A percentile compares a stretch with the other conserved stretches of the same genome.
Conservation (phyloP, 2,797 vertebrate genomes). For the Gymnothorax reevesii region DNA sequence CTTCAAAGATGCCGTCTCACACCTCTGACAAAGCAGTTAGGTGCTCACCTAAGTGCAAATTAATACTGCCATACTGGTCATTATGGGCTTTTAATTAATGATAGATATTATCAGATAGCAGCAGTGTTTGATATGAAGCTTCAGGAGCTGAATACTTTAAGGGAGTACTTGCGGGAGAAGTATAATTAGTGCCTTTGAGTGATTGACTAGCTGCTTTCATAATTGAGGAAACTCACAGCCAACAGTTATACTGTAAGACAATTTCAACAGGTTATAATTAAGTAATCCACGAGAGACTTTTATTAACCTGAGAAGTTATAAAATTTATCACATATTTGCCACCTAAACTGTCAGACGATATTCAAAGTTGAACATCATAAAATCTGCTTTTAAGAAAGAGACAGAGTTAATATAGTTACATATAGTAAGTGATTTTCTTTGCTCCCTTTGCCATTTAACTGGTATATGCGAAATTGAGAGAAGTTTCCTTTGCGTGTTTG, state of each 20-base stretch:
- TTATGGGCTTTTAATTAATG: neutral
- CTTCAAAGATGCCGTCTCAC: conserved; percentile 55
- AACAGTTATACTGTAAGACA: neutral
- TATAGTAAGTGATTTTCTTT: neutral
- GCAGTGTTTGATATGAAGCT: neutral
- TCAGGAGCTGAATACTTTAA: neutral
- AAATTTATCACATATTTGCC: neutral
- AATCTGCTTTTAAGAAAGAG: neutral
- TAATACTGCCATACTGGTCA: neutral
- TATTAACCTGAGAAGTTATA: neutral
- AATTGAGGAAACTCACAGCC: neutral
- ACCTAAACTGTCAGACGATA: neutral
- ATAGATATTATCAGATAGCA: neutral
- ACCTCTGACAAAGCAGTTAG: conserved; percentile 25
- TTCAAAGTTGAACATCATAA: neutral
- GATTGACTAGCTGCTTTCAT: neutral
- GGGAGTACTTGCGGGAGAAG: neutral
- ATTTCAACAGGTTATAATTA: neutral
- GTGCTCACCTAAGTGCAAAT: neutral
- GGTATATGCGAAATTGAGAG: neutral
- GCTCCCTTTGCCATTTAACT: neutral
- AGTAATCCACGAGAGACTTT: neutral
- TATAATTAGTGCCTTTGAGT: neutral
- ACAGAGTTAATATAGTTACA: neutral
- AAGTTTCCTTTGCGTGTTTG: neutral